A percentile compares a stretch with the other conserved stretches of the same genome.
phyloP scores from a whole-genome alignment of 2,113 vertebrate genomes.

The Cyphomyrus discorhynchus region DNA sequence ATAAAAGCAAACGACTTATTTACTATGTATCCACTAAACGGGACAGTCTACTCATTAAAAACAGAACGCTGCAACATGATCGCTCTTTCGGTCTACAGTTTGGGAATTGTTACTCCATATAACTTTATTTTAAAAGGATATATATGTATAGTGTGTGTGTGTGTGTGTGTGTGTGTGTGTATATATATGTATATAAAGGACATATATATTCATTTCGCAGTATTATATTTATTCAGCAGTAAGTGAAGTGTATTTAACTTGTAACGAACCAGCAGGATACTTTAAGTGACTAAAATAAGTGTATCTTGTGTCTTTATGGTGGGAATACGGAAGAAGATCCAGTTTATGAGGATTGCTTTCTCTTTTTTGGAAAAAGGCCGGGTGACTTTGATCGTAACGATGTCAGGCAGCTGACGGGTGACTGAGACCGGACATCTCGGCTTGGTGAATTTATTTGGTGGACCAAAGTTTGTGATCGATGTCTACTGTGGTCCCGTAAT shows the following conservation, averaged over 20 bases:
- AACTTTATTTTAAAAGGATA: neutral
- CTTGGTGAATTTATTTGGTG: neutral
- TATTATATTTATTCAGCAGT: constrained; percentile 31
- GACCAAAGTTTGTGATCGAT: neutral
- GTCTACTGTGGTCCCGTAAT: neutral
- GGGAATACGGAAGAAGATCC: neutral
- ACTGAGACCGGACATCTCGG: neutral
- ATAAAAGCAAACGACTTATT: constrained; percentile 44
- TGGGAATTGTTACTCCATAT: neutral
- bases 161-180: too few relatives aligned
- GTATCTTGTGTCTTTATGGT: neutral
- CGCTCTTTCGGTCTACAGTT: neutral
- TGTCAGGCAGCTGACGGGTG: neutral
- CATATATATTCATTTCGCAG: neutral
- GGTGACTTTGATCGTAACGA: neutral
- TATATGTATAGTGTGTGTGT: too few relatives aligned
- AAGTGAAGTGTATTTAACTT: constrained; percentile 29
- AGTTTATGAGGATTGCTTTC: neutral
- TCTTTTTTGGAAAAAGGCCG: neutral
- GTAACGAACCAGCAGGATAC: constrained; percentile 18
- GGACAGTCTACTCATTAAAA: constrained; percentile 40
- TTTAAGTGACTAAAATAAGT: constrained; percentile 23
- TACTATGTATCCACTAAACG: constrained; percentile 40
- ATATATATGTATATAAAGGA: too few relatives aligned
- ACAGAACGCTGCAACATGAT: constrained; percentile 35